Conservation (phyloP, 2,888 invertebrate species). For the Athalia rosae region DNA sequence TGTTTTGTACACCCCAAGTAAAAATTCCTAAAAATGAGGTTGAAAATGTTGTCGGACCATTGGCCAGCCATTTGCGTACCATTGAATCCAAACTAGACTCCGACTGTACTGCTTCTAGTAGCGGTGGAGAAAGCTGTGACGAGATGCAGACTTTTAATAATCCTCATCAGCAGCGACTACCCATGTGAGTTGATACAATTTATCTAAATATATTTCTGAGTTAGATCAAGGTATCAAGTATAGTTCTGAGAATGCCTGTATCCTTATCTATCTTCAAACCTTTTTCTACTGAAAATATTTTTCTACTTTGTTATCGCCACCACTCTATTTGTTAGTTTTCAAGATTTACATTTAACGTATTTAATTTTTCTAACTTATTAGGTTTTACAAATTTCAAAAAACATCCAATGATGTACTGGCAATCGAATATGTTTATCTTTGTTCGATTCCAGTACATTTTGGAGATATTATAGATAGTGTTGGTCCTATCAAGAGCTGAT, state of each 20-base stretch:
- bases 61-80: slow-evolving; percentile 83
- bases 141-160: slow-evolving; percentile 89
- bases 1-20: slow-evolving; percentile 67
- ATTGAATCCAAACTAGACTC: slow-evolving; percentile 89
- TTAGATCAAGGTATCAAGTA: background rate
- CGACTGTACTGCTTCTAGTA: slow-evolving; percentile 95
- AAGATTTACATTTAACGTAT: too few species aligned
- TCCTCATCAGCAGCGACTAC: slow-evolving; percentile 83
- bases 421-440: slow-evolving; percentile 58
- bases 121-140: slow-evolving; percentile 95
- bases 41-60: slow-evolving; percentile 82
- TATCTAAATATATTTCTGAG: background rate
- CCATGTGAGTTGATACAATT: slow-evolving; percentile 83
- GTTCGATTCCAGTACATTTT: slow-evolving; percentile 55
- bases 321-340: too few species aligned
- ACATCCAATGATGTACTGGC: slow-evolving; percentile 29
- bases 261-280: too few species aligned
- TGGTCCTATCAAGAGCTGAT: background rate
- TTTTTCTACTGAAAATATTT: too few species aligned
- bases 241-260: background rate
- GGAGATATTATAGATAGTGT: background rate
- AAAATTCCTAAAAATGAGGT: slow-evolving; percentile 75
- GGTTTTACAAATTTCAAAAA: too few species aligned
- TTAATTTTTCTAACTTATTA: too few species aligned
- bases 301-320: too few species aligned